phyloP scores from a whole-genome alignment of 2,888 invertebrate species.

The Nyleta sp. region DNA sequence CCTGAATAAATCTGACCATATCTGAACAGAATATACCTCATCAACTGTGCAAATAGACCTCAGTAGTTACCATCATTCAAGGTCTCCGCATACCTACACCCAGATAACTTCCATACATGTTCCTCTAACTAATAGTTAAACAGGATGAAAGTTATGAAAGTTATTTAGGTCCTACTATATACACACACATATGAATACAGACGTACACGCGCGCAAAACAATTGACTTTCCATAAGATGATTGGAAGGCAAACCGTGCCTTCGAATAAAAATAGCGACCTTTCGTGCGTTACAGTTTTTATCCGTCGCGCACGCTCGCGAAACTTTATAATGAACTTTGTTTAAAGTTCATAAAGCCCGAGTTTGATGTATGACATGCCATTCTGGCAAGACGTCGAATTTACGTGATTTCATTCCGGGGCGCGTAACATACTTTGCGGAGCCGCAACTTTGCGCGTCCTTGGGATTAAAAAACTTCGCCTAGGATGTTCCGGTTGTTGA shows the following conservation, averaged over 20 bases:
- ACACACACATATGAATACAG: too few relatives aligned
- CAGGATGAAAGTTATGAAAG: too few relatives aligned
- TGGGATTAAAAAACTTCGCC: neutral
- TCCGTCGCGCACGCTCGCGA: conserved; percentile 3
- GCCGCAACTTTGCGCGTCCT: neutral
- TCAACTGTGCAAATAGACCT: too few relatives aligned
- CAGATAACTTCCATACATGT: too few relatives aligned
- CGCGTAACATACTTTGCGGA: conserved; percentile 2
- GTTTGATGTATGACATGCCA: conserved; percentile 27
- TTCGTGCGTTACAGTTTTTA: conserved; percentile 16
- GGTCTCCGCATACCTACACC: too few relatives aligned
- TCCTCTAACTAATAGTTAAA: too few relatives aligned
- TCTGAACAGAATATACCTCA: too few relatives aligned
- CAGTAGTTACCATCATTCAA: too few relatives aligned
- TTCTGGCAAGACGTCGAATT: conserved; percentile 6
- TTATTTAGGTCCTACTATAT: too few relatives aligned
- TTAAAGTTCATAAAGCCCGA: conserved; percentile 13
- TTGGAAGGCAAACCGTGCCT: neutral
- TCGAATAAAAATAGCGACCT: conserved; percentile 1
- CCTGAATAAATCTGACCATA: too few relatives aligned
- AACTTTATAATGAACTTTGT: conserved; percentile 44
- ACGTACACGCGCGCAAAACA: too few relatives aligned
- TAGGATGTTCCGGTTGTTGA: neutral
- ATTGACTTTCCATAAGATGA: neutral
- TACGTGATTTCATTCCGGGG: neutral